Evolutionary conservation across 2,888 invertebrate species (phyloP).

Genomic region (Pollenia labialis): DNA sequence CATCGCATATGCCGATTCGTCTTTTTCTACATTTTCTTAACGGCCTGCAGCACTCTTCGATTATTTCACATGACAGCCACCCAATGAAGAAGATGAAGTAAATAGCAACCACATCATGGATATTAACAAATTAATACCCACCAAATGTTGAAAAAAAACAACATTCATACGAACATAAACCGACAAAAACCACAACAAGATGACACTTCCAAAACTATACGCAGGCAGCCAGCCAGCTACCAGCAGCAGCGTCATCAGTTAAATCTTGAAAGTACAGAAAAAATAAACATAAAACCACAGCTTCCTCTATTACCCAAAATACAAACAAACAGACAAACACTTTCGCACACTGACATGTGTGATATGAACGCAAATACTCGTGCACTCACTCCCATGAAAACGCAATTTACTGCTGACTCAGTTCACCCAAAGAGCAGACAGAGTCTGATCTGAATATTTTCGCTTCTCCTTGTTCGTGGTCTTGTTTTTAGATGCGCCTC

Average conservation of each 20-base stretch:
- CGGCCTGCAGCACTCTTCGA: conserved; percentile 20
- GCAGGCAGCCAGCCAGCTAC: conserved; percentile 10
- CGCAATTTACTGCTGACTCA: conserved; percentile 64
- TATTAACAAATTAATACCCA: conserved; percentile 68
- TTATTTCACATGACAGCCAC: conserved; percentile 65
- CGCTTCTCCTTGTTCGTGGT: conserved; percentile 37
- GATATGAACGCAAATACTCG: background rate
- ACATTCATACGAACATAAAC: conserved; percentile 31
- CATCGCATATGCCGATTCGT: conserved; percentile 16
- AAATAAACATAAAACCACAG: conserved; percentile 65
- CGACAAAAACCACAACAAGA: conserved; percentile 64
- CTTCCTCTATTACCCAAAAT: conserved; percentile 70
- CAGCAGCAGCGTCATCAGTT: conserved; percentile 39
- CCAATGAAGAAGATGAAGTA: conserved; percentile 45
- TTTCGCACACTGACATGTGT: background rate
- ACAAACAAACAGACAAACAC: conserved; percentile 13
- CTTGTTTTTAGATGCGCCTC: conserved; percentile 48
- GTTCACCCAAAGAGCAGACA: conserved; percentile 48
- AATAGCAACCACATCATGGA: conserved; percentile 59
- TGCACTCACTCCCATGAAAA: background rate
- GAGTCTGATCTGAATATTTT: conserved; percentile 44
- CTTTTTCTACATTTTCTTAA: conserved; percentile 11
- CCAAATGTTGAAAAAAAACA: conserved; percentile 27
- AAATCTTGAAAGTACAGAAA: conserved; percentile 41
- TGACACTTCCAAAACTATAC: conserved; percentile 65